Evolutionary conservation across 2,113 vertebrate genomes (phyloP).

Genomic region (Takifugu flavidus): DNA sequence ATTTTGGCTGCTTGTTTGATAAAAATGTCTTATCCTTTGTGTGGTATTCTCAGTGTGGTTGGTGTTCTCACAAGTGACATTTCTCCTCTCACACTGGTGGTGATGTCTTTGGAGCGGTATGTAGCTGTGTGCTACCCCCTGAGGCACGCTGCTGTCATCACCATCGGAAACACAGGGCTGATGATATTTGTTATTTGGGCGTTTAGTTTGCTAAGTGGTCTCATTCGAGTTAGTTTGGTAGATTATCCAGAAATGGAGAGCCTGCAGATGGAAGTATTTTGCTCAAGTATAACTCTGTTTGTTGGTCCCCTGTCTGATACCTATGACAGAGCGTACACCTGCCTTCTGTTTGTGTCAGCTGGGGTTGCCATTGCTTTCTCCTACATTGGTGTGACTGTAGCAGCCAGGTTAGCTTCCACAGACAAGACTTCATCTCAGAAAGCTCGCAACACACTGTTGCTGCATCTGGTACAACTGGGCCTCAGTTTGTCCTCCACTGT

Average conservation of each 20-base stretch:
- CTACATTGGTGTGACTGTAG: constrained; percentile 56
- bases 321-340: constrained; percentile 32
- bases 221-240: constrained; percentile 4
- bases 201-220: constrained; percentile 12
- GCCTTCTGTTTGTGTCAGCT: constrained; percentile 48
- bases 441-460: constrained; percentile 55
- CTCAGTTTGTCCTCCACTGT: constrained; percentile 52
- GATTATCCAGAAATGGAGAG: neutral
- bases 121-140: constrained; percentile 66
- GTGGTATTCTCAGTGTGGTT: constrained; percentile 22
- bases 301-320: neutral
- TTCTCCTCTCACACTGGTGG: constrained; percentile 58
- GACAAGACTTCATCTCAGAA: constrained; percentile 47
- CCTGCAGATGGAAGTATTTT: constrained; percentile 25
- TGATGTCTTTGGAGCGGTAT: constrained; percentile 69
- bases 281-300: neutral
- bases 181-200: constrained; percentile 48
- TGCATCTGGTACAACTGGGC: constrained; percentile 61
- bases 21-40: constrained; percentile 14
- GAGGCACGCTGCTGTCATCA: constrained; percentile 52
- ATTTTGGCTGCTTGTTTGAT: neutral
- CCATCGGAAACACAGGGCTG: constrained; percentile 42
- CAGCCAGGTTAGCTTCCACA: constrained; percentile 58
- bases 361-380: constrained; percentile 28
- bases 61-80: neutral